Conservation (phyloP, 2,888 invertebrate species). For the Cecidostiba fungosa region DNA sequence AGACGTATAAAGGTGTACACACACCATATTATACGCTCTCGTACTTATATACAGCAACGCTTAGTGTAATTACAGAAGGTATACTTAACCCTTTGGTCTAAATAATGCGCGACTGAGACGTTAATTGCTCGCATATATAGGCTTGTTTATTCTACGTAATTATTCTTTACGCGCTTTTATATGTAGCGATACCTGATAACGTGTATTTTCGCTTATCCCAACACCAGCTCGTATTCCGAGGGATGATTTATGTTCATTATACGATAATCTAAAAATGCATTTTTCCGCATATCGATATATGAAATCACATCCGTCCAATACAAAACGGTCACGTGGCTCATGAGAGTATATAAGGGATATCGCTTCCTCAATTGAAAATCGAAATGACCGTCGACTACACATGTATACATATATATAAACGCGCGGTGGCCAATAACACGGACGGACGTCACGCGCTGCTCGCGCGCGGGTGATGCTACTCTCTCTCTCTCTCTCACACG, state of each 20-base stretch:
- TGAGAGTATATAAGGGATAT: too few species aligned
- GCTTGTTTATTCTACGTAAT: conserved; percentile 1
- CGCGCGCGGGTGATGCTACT: conserved; percentile 24
- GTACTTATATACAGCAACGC: too few species aligned
- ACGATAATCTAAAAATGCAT: too few species aligned
- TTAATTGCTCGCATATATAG: conserved; percentile 41
- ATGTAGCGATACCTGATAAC: too few species aligned
- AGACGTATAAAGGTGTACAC: background rate
- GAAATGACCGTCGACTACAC: conserved; percentile 61
- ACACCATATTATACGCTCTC: too few species aligned
- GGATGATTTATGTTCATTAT: too few species aligned
- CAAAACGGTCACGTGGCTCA: background rate
- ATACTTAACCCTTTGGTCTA: conserved; percentile 45
- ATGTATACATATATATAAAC: conserved; percentile 58
- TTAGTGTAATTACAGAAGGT: conserved; percentile 57
- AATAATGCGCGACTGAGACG: conserved; percentile 54
- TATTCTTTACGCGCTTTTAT: background rate
- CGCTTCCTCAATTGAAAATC: conserved; percentile 17
- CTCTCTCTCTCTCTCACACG: background rate
- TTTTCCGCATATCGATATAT: too few species aligned
- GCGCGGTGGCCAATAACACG: conserved; percentile 41
- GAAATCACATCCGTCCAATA: background rate
- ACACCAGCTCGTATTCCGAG: too few species aligned
- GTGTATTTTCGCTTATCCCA: too few species aligned
- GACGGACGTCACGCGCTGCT: conserved; percentile 66